Percentiles rank a stretch among this genome's conserved stretches.
These are phyloP conservation scores for Lasioglossum baleicum DNA, from an alignment of 1,140 invertebrate genomes.

Conservation along the genomic window DNA sequence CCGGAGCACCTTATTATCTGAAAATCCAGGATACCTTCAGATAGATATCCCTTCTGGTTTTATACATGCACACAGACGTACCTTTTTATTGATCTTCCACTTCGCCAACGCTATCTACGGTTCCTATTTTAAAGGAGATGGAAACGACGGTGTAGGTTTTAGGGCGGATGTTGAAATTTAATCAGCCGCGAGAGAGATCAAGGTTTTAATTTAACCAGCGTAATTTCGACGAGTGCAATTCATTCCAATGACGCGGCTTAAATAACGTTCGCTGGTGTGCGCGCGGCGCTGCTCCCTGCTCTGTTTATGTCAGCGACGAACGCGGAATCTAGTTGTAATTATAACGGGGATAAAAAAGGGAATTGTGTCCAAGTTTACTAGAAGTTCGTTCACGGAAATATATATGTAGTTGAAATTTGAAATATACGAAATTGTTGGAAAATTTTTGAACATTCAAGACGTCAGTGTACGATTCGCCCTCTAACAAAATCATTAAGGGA, in stretches of 20 bases:
- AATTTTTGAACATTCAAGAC: too few relatives aligned
- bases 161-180: conserved; percentile 1
- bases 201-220: not conserved
- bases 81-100: conserved; percentile 25
- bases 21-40: conserved; percentile 44
- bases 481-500: too few relatives aligned
- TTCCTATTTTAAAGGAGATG: not conserved
- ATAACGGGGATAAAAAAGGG: too few relatives aligned
- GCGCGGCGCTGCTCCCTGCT: not conserved
- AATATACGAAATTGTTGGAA: too few relatives aligned
- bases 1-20: conserved; percentile 57
- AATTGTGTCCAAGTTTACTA: too few relatives aligned
- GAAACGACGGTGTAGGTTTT: not conserved
- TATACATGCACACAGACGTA: conserved; percentile 44
- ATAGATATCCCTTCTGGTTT: conserved; percentile 29
- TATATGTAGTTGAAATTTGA: too few relatives aligned
- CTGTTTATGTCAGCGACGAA: not conserved
- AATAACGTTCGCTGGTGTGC: not conserved
- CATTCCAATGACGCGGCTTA: not conserved
- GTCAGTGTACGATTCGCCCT: too few relatives aligned
- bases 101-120: not conserved
- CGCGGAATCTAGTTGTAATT: not conserved
- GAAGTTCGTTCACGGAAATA: too few relatives aligned
- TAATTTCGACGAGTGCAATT: not conserved
- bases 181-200: not conserved